Conservation (phyloP, 2,888 invertebrate species). For the Cataglyphis altisquamis region DNA sequence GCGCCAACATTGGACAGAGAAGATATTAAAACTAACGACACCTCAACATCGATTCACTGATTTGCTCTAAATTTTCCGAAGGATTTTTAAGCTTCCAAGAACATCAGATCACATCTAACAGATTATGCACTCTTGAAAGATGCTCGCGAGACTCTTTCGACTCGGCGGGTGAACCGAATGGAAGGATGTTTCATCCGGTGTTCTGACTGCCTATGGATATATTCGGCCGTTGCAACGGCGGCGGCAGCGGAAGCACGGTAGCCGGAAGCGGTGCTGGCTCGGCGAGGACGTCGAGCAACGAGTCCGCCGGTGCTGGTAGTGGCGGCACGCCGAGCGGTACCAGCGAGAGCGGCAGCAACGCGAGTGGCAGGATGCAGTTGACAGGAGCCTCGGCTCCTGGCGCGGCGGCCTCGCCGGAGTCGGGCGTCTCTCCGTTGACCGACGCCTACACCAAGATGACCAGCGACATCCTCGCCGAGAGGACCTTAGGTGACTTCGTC, state of each 20-base stretch:
- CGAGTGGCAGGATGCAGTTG: conserved; percentile 83
- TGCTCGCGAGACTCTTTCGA: conserved; percentile 22
- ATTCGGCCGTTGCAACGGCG: conserved; percentile 85
- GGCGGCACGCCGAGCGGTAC: conserved; percentile 66
- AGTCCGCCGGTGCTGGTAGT: conserved; percentile 70
- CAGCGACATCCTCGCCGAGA: conserved; percentile 95
- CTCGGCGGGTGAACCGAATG: conserved; percentile 75
- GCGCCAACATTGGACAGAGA: neutral
- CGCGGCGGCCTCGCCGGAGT: conserved; percentile 85
- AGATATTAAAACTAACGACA: neutral
- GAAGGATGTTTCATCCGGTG: conserved; percentile 82
- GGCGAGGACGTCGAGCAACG: conserved; percentile 74
- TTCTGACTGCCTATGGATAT: conserved; percentile 86
- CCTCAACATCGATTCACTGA: neutral
- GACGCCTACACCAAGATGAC: conserved; percentile 91
- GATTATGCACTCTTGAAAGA: conserved; percentile 3
- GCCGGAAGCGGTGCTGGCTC: conserved; percentile 78
- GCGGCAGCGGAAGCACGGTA: conserved; percentile 80
- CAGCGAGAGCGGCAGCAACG: conserved; percentile 70
- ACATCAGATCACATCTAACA: conserved; percentile 40
- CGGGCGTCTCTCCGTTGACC: conserved; percentile 84
- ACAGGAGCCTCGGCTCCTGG: conserved; percentile 85
- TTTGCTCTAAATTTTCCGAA: neutral
- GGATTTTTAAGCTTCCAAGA: neutral
- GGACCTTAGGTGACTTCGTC: conserved; percentile 94